These are phyloP conservation scores for Ophion ventricosus DNA, from an alignment of 2,888 invertebrate genomes.

Conservation along the genomic window DNA sequence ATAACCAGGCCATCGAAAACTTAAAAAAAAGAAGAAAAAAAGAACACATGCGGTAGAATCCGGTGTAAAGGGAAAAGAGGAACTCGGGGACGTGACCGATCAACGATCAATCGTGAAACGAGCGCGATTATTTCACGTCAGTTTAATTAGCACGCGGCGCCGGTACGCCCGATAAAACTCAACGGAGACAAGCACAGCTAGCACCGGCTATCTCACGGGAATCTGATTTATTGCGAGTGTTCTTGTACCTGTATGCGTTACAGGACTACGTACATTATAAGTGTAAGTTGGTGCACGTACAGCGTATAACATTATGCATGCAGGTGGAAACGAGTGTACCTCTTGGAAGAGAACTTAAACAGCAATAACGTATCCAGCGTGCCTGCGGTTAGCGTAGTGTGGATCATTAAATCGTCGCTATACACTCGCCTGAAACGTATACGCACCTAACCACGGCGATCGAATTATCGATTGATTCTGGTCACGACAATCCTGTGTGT, in stretches of 20 bases:
- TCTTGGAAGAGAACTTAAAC: constrained; percentile 19
- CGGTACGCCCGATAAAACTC: constrained; percentile 82
- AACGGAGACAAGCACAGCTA: constrained; percentile 79
- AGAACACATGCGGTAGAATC: constrained; percentile 37
- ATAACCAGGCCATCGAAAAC: constrained; percentile 22
- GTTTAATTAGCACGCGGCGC: constrained; percentile 83
- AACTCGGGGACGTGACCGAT: constrained; percentile 77
- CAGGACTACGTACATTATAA: constrained; percentile 18
- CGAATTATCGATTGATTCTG: constrained; percentile 41
- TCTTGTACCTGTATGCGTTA: constrained; percentile 60
- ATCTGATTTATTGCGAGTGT: constrained; percentile 83
- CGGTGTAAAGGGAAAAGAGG: constrained; percentile 37
- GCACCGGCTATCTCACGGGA: constrained; percentile 81
- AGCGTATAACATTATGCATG: constrained; percentile 13
- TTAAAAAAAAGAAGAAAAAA: constrained; percentile 41
- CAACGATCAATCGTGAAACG: constrained; percentile 82
- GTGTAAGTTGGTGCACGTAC: constrained; percentile 15
- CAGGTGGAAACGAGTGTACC: constrained; percentile 47
- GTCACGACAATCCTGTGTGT: constrained; percentile 10
- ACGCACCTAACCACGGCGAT: constrained; percentile 25
- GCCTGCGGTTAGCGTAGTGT: constrained; percentile 20
- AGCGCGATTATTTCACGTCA: constrained; percentile 82
- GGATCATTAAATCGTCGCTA: constrained; percentile 36
- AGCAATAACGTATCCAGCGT: constrained; percentile 38
- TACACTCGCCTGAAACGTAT: constrained; percentile 41